A percentile compares a stretch with the other conserved stretches of the same genome.
Conservation (phyloP, 2,113 vertebrate genomes). For the Propithecus coquereli region DNA sequence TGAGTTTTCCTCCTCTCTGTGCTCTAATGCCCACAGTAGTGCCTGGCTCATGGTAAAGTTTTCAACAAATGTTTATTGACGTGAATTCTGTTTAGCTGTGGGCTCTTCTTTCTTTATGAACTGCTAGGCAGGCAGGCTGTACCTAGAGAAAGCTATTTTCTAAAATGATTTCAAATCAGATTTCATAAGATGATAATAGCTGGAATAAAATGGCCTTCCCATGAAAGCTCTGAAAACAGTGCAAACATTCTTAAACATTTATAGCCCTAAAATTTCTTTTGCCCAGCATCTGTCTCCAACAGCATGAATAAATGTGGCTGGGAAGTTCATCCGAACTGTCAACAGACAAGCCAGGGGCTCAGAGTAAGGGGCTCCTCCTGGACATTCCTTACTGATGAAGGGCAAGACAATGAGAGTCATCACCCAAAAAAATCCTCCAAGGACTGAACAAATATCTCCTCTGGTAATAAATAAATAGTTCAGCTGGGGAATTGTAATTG, state of each 20-base stretch:
- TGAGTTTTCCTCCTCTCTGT: background rate
- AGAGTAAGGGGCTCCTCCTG: background rate
- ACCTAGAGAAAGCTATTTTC: constrained; percentile 63
- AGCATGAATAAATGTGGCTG: background rate
- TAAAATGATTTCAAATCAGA: constrained; percentile 69
- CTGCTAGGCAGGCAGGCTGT: constrained; percentile 9
- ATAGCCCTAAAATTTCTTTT: background rate
- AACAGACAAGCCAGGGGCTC: constrained; percentile 27
- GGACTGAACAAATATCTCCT: constrained; percentile 77
- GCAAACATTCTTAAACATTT: constrained; percentile 55
- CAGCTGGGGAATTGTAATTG: constrained; percentile 80
- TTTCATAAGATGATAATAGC: constrained; percentile 69
- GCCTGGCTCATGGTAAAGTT: background rate
- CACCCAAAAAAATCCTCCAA: constrained; percentile 43
- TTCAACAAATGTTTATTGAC: constrained; percentile 5
- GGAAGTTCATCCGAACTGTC: constrained; percentile 49
- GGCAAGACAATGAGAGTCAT: background rate
- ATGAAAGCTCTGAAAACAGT: constrained; percentile 41
- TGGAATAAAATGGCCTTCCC: constrained; percentile 56
- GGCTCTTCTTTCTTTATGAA: constrained; percentile 47
- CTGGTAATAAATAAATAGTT: constrained; percentile 82
- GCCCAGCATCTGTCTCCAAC: background rate
- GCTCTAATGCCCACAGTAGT: background rate
- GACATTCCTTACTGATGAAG: background rate
- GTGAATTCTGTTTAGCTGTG: background rate